Evolutionary conservation across 2,888 invertebrate species (phyloP).

Genomic region (Syrphus vitripennis): DNA sequence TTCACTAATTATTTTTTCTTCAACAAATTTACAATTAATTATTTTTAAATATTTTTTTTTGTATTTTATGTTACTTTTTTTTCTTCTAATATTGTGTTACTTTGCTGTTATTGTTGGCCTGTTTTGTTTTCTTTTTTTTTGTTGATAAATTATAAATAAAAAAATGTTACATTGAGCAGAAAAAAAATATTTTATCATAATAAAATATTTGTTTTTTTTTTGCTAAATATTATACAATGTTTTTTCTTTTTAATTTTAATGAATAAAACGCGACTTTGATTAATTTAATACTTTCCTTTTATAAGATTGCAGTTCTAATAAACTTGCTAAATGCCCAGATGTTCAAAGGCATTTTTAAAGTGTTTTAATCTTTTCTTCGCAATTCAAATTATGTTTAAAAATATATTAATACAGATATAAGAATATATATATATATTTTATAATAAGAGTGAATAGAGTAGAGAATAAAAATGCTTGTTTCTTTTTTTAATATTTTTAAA

Average conservation of each 20-base stretch:
- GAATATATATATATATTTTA: background rate
- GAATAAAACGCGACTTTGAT: background rate
- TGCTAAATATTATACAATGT: background rate
- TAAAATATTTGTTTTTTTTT: conserved; percentile 26
- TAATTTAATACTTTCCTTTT: background rate
- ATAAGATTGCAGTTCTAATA: background rate
- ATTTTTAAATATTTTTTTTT: conserved; percentile 22
- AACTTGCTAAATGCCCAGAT: background rate
- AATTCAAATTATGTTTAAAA: background rate
- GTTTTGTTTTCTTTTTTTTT: background rate
- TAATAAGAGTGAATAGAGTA: background rate
- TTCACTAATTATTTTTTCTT: background rate
- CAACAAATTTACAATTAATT: conserved; percentile 16
- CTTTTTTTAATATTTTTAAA: background rate
- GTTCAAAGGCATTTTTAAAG: background rate
- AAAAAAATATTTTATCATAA: conserved; percentile 52
- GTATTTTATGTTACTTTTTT: background rate
- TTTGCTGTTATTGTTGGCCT: conserved; percentile 45
- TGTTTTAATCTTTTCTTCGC: background rate
- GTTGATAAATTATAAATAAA: conserved; percentile 9
- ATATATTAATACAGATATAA: conserved; percentile 7
- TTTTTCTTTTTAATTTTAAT: background rate
- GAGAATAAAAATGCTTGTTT: conserved; percentile 21
- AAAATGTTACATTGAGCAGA: conserved; percentile 29
- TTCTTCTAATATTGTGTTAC: background rate